phyloP scores from a whole-genome alignment of 2,888 invertebrate species.

The Harpagoxenus sublaevis region DNA sequence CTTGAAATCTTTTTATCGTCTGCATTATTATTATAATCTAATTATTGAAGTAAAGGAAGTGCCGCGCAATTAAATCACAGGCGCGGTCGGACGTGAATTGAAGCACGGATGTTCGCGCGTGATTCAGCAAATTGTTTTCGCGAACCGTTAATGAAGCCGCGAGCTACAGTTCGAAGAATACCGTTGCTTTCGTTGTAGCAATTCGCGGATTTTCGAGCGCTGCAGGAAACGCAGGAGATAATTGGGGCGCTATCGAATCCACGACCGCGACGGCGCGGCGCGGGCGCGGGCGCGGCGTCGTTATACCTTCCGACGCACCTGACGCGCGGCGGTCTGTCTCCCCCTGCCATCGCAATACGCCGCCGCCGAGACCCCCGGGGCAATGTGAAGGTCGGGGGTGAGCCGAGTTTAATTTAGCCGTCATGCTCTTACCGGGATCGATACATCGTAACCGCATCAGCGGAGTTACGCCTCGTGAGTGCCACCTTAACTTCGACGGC shows the following conservation, averaged over 20 bases:
- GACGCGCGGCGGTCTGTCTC: slow-evolving; percentile 4
- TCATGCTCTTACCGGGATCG: slow-evolving; percentile 53
- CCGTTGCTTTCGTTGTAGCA: neutral
- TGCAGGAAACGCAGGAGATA: slow-evolving; percentile 22
- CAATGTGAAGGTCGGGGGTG: slow-evolving; percentile 28
- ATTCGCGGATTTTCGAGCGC: neutral
- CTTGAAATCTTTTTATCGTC: neutral
- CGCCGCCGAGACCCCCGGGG: slow-evolving; percentile 5
- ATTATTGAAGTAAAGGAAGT: neutral
- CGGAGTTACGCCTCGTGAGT: slow-evolving; percentile 54
- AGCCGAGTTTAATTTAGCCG: slow-evolving; percentile 51
- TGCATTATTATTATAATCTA: neutral
- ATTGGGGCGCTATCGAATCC: slow-evolving; percentile 40
- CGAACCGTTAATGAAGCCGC: slow-evolving; percentile 11
- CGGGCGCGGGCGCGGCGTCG: neutral
- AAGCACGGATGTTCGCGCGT: neutral
- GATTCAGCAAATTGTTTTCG: neutral
- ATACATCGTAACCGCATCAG: slow-evolving; percentile 59
- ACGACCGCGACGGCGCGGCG: neutral
- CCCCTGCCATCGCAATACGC: neutral
- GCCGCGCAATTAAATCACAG: neutral
- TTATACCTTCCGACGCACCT: slow-evolving; percentile 47
- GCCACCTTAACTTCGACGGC: slow-evolving; percentile 49
- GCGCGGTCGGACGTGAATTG: neutral
- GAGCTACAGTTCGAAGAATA: neutral